Evolutionary conservation across 2,113 vertebrate species (phyloP), one percentile per base, ranked within the genome.

Genomic region (Polypterus bichir): DNA sequence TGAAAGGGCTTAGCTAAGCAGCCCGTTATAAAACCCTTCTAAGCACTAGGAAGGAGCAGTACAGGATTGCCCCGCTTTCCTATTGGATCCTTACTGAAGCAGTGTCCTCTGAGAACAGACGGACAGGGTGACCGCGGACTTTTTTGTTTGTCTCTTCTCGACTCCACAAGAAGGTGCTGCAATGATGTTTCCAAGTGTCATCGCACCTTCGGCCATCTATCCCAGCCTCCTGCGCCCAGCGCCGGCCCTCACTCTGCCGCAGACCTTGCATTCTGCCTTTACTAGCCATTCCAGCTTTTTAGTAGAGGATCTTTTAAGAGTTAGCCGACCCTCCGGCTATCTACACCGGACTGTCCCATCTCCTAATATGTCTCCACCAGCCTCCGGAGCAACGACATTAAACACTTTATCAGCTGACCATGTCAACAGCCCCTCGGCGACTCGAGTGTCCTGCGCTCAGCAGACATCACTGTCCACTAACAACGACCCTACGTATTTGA

Each of bases 101-200:
- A 65, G 53, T 76, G 81, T 49, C 62, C 73, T 59, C 68, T 74
- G 53, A 63, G 49, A 44, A 61, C 56, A 59, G 9, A 59, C 48
- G 4, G 10, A 7, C 27, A 48, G 47, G 48, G 53, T 54, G 49
- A 46, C 44, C 64, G 58, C 49, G 54, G 71, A 73, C 64, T 73
- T 74, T 5, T n/a, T 49, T 47, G 44, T 46, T 45, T 10, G n/a
- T 4, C 57, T 51, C 63, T 46, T 9, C 49, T 58, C 27, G 7
- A 48, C 10, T 62, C 61, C 5, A 69, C 58, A 66, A 63, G 11
- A 65, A 49, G 76, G 81, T 75, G 59, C 62, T 65, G 79, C 67
- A 70, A 93, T 89, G 89, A 95, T 96, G 94, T 95, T 97, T 78
- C 92, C 91, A 59, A 89, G 89, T 75, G 89, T 92, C 58, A 75